Evolutionary conservation across 2,113 vertebrate species (phyloP), one percentile per base, ranked within the genome.

Genomic region (Menura novaehollandiae): DNA sequence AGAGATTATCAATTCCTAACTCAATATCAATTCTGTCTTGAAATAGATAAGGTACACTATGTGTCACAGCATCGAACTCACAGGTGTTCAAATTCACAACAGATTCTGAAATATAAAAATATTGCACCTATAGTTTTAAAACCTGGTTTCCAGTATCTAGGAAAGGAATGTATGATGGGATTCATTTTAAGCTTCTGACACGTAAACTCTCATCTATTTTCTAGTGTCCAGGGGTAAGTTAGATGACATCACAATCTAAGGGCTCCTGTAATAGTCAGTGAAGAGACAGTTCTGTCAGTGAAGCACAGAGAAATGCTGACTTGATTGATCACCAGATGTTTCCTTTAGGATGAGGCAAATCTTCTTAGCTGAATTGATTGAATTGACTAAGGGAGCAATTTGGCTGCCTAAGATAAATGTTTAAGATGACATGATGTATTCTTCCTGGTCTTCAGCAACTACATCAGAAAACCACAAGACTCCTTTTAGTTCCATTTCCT

Each of bases 61-160:
- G 33, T 69, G 27, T 52, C 59, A 73, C 2, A 59, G 4, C 13
- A 26, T 67, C 63, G 72, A 86, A 74, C 4, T 37, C 44, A 51
- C 27, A 51, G 28, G 19, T 68, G 20, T 51, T 83, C 33, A 58
- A 83, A 59, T 59, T 6, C 39, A 53, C 16, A 77, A 37, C 8
- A 68, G n/a, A 62, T 77, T 77, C 46, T 69, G 21, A 77, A 71
- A 90, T 53, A n/a, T 53, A 78, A 87, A 93, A 66, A 53, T 51
- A 75, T 15, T 62, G 21, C 3, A 2, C 4, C 26, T 35, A 24
- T 4, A 11, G 3, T 52, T 51, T 56, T 52, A 84, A 86, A 86
- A 69, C 30, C 27, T 69, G 14, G 0, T 68, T 68, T 91, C 33
- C 39, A 64, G 33, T n/a, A 52, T 73, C 35, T 22, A 30, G n/a